Percentiles rank a stretch among this genome's conserved stretches.
phyloP scores from a whole-genome alignment of 1,140 invertebrate species.

The Eumeta japonica region DNA sequence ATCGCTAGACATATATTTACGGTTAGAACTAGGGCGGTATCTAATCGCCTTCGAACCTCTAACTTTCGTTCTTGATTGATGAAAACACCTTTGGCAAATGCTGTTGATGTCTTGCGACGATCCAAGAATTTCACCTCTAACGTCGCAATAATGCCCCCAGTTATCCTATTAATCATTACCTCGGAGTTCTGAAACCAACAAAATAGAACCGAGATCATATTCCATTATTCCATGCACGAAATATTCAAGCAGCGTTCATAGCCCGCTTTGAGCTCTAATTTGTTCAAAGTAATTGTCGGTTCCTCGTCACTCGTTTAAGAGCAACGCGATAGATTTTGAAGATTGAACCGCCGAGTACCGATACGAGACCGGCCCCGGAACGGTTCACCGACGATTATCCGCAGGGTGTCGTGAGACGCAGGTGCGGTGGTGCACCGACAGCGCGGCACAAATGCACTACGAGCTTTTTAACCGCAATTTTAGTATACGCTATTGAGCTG shows the following conservation, averaged over 20 bases:
- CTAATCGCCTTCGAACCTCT: slow-evolving; percentile 81
- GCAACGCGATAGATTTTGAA: slow-evolving; percentile 58
- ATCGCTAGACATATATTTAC: slow-evolving; percentile 83
- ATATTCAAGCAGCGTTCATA: slow-evolving; percentile 67
- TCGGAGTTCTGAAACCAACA: slow-evolving; percentile 69
- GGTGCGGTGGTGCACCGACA: slow-evolving; percentile 61
- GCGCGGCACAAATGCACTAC: slow-evolving; percentile 68
- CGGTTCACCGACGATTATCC: slow-evolving; percentile 47
- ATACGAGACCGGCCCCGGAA: slow-evolving; percentile 30
- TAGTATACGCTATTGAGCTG: slow-evolving; percentile 89
- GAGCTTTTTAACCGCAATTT: slow-evolving; percentile 80
- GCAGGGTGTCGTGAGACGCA: slow-evolving; percentile 53
- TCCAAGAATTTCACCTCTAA: slow-evolving; percentile 81
- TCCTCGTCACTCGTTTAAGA: slow-evolving; percentile 64
- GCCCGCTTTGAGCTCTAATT: slow-evolving; percentile 83
- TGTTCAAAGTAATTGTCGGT: slow-evolving; percentile 75
- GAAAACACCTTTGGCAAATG: slow-evolving; percentile 83
- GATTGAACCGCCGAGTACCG: slow-evolving; percentile 45
- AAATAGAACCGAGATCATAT: slow-evolving; percentile 80
- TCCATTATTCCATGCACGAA: slow-evolving; percentile 79
- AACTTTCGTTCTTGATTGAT: slow-evolving; percentile 84
- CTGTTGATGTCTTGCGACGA: slow-evolving; percentile 75
- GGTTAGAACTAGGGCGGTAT: slow-evolving; percentile 84
- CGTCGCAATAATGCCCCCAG: slow-evolving; percentile 72
- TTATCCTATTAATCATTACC: slow-evolving; percentile 80